Conservation (phyloP, 2,888 invertebrate genomes). For the Biston stratarius region DNA sequence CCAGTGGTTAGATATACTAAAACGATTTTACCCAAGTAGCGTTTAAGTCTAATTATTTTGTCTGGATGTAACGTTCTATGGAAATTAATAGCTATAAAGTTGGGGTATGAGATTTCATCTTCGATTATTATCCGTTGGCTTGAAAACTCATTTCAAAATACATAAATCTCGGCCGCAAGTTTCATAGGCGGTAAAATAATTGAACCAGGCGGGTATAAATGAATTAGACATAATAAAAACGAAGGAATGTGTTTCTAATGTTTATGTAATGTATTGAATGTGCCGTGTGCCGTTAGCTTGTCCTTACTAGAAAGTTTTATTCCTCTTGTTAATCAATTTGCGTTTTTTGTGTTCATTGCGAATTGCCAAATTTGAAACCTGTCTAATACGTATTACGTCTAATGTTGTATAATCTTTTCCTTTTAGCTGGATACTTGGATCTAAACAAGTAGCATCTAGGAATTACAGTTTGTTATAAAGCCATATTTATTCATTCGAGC, state of each 20-base stretch:
- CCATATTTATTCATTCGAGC: not conserved
- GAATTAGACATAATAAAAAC: conserved; percentile 32
- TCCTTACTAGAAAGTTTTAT: conserved; percentile 31
- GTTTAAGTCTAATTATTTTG: conserved; percentile 22
- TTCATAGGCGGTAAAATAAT: conserved; percentile 37
- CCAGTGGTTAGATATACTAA: not conserved
- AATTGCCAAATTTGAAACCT: not conserved
- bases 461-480: conserved; percentile 2
- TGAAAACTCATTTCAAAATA: conserved; percentile 39
- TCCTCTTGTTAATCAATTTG: conserved; percentile 12
- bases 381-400: not conserved
- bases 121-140: conserved; percentile 18
- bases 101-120: conserved; percentile 21
- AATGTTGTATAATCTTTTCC: not conserved
- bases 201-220: conserved; percentile 24
- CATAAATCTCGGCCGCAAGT: conserved; percentile 39
- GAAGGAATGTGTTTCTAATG: conserved; percentile 27
- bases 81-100: conserved; percentile 26
- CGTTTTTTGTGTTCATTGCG: conserved; percentile 6
- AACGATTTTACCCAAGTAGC: conserved; percentile 15
- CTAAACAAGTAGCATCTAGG: not conserved
- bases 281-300: conserved; percentile 21
- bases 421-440: not conserved
- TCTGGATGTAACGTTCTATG: conserved; percentile 19
- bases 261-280: conserved; percentile 29